Conservation (phyloP, 2,113 vertebrate species). For the Mobula hypostoma region DNA sequence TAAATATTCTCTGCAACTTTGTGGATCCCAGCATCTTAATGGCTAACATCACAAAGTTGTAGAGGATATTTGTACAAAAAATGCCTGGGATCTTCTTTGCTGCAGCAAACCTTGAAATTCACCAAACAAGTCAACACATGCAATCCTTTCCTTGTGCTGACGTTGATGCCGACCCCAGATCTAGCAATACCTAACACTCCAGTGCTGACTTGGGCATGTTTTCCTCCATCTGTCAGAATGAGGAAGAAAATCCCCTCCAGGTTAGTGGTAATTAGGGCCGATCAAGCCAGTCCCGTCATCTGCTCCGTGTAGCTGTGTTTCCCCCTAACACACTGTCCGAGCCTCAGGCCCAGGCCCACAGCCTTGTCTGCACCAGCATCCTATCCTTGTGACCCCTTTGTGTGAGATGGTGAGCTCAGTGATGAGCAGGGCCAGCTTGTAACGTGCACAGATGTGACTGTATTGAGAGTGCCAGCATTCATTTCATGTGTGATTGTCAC, state of each 20-base stretch:
- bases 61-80: too few relatives aligned
- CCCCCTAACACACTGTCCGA: not conserved
- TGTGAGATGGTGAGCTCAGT: not conserved
- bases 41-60: too few relatives aligned
- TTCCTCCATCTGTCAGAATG: not conserved
- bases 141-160: too few relatives aligned
- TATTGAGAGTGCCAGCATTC: too few relatives aligned
- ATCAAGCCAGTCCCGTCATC: not conserved
- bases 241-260: not conserved
- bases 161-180: not conserved
- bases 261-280: not conserved
- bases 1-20: too few relatives aligned
- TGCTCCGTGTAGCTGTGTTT: not conserved
- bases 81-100: too few relatives aligned
- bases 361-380: not conserved
- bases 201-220: not conserved
- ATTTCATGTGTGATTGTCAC: not conserved
- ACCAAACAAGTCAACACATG: not conserved
- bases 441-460: not conserved
- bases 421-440: not conserved
- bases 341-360: not conserved
- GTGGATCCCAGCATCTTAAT: not conserved
- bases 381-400: not conserved
- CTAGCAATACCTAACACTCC: not conserved
- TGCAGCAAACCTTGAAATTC: not conserved